Evolutionary conservation across 2,888 invertebrate species (phyloP).

Genomic region (Punctoribates punctum): DNA sequence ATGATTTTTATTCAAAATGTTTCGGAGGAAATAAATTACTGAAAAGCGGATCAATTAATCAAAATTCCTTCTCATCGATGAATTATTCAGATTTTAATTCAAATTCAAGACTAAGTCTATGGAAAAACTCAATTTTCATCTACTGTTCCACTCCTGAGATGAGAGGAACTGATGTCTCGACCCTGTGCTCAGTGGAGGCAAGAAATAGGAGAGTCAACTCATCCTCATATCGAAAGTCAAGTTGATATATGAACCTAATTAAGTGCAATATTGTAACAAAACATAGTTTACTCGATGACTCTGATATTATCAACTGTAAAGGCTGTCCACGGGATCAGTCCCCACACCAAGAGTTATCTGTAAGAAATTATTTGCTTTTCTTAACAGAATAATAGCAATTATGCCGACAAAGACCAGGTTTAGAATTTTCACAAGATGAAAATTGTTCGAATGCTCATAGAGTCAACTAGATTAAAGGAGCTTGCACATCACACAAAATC

Average conservation of each 20-base stretch:
- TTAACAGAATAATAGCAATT: no score
- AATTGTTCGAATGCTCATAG: no score
- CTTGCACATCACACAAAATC: no score
- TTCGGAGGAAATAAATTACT: background rate
- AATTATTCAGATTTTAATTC: constrained; percentile 6
- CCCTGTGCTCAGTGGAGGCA: background rate
- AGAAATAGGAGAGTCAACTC: constrained; percentile 1
- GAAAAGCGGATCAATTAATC: background rate
- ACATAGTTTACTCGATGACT: background rate
- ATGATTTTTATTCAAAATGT: background rate
- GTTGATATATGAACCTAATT: constrained; percentile 33
- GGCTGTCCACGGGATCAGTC: no score
- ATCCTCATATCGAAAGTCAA: background rate
- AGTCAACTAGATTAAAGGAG: no score
- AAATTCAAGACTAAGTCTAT: background rate
- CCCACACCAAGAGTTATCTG: no score
- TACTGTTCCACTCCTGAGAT: no score
- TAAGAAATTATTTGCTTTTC: no score
- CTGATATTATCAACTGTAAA: background rate
- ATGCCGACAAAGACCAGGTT: no score
- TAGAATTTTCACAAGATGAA: no score
- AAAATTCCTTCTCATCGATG: background rate
- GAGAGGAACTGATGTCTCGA: no score
- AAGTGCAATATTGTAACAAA: constrained; percentile 18
- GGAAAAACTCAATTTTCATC: no score